These are phyloP conservation scores for Lepidocyrtinus sp. DNA, from an alignment of 2,888 invertebrate species.

Conservation along the genomic window DNA sequence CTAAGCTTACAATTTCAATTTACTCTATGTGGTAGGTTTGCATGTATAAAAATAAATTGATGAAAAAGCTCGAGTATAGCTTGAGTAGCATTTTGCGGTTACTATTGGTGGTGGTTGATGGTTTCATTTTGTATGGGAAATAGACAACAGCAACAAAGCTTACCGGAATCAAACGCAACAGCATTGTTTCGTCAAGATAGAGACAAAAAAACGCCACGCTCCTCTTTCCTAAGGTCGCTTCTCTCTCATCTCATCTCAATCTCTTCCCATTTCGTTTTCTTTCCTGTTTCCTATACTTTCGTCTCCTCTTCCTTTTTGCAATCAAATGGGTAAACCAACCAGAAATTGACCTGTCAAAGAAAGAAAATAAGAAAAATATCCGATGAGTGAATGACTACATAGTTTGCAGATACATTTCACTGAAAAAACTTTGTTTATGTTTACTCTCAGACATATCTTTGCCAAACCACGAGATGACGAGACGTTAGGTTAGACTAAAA, in stretches of 20 bases:
- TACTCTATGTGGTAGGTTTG: slow-evolving; percentile 40
- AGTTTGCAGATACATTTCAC: not conserved
- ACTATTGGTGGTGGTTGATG: not conserved
- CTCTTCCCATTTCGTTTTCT: slow-evolving; percentile 3
- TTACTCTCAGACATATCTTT: not conserved
- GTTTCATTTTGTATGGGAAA: not conserved
- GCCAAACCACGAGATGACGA: too few relatives aligned
- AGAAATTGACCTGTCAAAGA: slow-evolving; percentile 58
- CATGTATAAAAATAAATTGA: slow-evolving; percentile 45
- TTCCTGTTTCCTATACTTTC: slow-evolving; percentile 2
- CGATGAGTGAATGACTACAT: slow-evolving; percentile 28
- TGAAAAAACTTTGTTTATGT: not conserved
- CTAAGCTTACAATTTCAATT: slow-evolving; percentile 54
- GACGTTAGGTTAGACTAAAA: too few relatives aligned
- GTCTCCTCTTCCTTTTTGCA: slow-evolving; percentile 40
- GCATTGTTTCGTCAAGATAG: slow-evolving; percentile 32
- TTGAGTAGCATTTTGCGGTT: slow-evolving; percentile 10
- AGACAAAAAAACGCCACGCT: too few relatives aligned
- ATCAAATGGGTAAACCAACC: slow-evolving; percentile 59
- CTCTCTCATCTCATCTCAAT: slow-evolving; percentile 21
- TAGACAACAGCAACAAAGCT: slow-evolving; percentile 21
- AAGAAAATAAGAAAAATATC: slow-evolving; percentile 47
- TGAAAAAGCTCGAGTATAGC: slow-evolving; percentile 20
- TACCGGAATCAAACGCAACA: too few relatives aligned
- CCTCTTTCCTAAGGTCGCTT: not conserved